Evolutionary conservation across 2,113 vertebrate genomes (phyloP).

Genomic region (Paedocypris sp.): DNA sequence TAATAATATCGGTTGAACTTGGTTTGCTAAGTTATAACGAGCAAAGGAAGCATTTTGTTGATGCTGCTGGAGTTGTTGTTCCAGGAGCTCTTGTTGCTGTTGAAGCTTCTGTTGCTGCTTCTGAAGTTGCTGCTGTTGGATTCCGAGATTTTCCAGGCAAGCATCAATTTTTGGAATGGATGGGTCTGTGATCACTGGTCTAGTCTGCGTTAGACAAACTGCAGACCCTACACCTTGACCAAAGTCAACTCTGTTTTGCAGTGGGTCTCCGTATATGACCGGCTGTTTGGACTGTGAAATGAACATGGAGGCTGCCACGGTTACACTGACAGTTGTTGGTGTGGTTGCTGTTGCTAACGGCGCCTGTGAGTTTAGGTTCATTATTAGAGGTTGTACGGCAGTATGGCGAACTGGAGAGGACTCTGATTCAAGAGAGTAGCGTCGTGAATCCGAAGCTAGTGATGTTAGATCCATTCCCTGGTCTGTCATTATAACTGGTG

Average conservation of each 20-base stretch:
- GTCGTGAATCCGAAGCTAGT: constrained; percentile 79
- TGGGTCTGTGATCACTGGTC: constrained; percentile 59
- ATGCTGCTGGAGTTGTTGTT: constrained; percentile 67
- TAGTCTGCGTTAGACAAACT: constrained; percentile 81
- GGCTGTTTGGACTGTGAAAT: constrained; percentile 80
- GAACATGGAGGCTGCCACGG: constrained; percentile 77
- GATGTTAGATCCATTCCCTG: constrained; percentile 97
- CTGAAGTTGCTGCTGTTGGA: constrained; percentile 67
- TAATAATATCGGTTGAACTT: constrained; percentile 63
- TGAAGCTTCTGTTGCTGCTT: constrained; percentile 66
- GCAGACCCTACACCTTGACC: constrained; percentile 82
- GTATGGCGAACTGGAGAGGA: constrained; percentile 74
- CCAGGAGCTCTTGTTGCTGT: constrained; percentile 67
- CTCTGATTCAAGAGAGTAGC: constrained; percentile 80
- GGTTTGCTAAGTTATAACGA: constrained; percentile 78
- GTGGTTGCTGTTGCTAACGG: constrained; percentile 70
- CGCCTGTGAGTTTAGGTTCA: constrained; percentile 92
- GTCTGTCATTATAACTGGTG: constrained; percentile 94
- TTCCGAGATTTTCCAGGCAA: constrained; percentile 68
- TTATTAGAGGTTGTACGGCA: constrained; percentile 83
- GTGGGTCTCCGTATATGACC: constrained; percentile 85
- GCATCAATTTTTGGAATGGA: constrained; percentile 65
- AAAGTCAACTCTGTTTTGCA: constrained; percentile 85
- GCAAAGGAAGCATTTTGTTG: constrained; percentile 77
- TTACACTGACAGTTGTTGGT: constrained; percentile 76